These are phyloP conservation scores for Cervus canadensis DNA, from an alignment of 2,113 vertebrate genomes.

Conservation along the genomic window DNA sequence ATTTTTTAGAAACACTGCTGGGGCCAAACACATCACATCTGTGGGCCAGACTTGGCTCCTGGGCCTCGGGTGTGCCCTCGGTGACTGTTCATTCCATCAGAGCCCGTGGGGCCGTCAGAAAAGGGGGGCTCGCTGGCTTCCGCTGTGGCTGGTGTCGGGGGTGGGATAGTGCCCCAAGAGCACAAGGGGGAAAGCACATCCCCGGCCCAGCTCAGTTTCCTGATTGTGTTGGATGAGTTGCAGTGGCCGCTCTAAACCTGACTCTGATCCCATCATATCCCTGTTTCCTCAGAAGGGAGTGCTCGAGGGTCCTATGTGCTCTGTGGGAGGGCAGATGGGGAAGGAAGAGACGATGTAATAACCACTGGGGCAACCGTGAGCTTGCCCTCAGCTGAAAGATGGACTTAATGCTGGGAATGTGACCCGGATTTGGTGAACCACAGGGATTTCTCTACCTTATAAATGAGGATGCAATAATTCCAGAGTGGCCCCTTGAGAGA, in stretches of 20 bases:
- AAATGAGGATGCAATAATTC: not conserved
- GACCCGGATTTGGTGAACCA: not conserved
- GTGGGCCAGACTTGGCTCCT: not conserved
- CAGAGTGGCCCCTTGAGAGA: not conserved
- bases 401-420: not conserved
- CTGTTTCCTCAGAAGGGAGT: not conserved
- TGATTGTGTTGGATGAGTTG: not conserved
- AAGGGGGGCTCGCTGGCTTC: not conserved
- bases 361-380: too few relatives aligned
- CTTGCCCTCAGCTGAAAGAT: not conserved
- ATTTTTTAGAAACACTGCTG: not conserved
- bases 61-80: not conserved
- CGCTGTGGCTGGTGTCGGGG: too few relatives aligned
- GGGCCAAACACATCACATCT: conserved; percentile 40
- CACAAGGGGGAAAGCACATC: not conserved
- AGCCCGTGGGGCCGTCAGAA: rapidly evolving
- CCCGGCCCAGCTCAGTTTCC: not conserved
- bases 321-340: not conserved
- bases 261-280: not conserved
- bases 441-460: not conserved
- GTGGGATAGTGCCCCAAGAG: too few relatives aligned
- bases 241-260: not conserved
- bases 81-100: not conserved
- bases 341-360: not conserved
- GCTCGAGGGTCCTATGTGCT: rapidly evolving